Percentiles rank a stretch among this genome's conserved stretches.
Evolutionary conservation across 1,140 invertebrate genomes (phyloP).

Genomic region (Rhopalosiphum maidis): DNA sequence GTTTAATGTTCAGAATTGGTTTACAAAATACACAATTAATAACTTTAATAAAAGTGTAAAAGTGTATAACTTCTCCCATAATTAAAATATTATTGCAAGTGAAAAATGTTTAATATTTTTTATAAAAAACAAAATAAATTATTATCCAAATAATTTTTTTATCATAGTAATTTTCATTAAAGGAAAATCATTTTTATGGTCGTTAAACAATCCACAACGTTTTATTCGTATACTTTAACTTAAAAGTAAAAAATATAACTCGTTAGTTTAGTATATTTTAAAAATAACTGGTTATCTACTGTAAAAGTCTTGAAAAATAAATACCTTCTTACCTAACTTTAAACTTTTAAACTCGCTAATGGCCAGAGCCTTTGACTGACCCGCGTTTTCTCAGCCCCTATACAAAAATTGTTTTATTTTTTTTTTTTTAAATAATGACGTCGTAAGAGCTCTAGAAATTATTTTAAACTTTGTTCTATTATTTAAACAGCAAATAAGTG

Average conservation of each 20-base stretch:
- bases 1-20: background rate
- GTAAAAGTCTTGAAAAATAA: background rate
- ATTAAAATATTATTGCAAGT: background rate
- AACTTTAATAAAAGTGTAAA: background rate
- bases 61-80: background rate
- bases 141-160: background rate
- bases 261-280: background rate
- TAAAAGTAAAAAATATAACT: background rate
- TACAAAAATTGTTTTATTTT: background rate
- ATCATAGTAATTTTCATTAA: too few species aligned
- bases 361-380: background rate
- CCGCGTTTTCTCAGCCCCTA: background rate
- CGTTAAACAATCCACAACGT: background rate
- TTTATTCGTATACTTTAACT: background rate
- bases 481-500: background rate
- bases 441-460: background rate
- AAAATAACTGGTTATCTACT: background rate
- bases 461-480: background rate
- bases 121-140: background rate
- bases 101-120: background rate
- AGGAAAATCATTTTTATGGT: background rate
- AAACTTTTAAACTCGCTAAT: slow-evolving; percentile 8
- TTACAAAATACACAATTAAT: background rate
- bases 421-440: background rate
- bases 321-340: background rate